These are phyloP conservation scores for Paradoxurus hermaphroditus DNA, from an alignment of 2,113 vertebrate species.

Conservation along the genomic window DNA sequence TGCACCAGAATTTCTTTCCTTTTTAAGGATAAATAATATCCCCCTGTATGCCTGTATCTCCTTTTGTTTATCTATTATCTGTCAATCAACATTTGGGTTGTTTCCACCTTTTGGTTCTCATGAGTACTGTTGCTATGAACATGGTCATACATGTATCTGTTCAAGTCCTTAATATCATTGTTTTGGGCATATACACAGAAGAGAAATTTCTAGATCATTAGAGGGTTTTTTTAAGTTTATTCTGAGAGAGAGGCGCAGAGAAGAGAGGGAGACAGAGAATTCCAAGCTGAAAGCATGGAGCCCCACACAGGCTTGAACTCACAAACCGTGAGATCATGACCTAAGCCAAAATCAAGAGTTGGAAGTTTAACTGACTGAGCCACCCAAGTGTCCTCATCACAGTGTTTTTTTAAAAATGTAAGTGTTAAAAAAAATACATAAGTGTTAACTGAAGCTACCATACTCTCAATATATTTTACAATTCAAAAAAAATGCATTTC, in stretches of 20 bases:
- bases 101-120: background rate
- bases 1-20: background rate
- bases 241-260: too few species aligned
- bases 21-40: background rate
- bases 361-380: too few species aligned
- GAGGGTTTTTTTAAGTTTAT: background rate
- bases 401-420: background rate
- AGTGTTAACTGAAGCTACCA: background rate
- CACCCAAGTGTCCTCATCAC: too few species aligned
- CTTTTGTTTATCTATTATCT: background rate
- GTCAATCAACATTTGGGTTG: background rate
- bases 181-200: background rate
- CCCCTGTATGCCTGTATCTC: too few species aligned
- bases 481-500: background rate
- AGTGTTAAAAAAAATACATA: background rate
- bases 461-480: background rate
- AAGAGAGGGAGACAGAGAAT: too few species aligned
- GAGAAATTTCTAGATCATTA: background rate
- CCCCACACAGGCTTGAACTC: too few species aligned
- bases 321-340: too few species aligned
- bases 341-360: too few species aligned
- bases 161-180: background rate
- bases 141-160: background rate
- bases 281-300: too few species aligned
- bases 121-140: background rate